Percentiles rank a stretch among this genome's conserved stretches.
Conservation (phyloP, 2,888 invertebrate genomes). For the Leucophora obtusa region DNA sequence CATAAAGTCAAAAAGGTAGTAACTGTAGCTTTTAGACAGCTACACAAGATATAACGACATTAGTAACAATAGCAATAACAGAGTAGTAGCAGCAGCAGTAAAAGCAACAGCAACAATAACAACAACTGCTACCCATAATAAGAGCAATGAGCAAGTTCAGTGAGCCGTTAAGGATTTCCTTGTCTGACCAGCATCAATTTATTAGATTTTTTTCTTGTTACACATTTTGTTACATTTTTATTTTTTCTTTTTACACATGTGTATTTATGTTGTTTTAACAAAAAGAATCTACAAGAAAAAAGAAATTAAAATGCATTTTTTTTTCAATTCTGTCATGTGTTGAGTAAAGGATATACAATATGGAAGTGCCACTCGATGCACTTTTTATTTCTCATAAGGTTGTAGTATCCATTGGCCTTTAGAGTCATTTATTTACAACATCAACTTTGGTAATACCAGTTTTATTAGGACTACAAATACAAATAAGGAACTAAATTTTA, state of each 20-base stretch:
- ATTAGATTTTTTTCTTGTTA: constrained; percentile 49
- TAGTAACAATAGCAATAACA: constrained; percentile 20
- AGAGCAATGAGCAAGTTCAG: constrained; percentile 60
- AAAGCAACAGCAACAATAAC: constrained; percentile 19
- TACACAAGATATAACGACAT: constrained; percentile 28
- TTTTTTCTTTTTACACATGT: constrained; percentile 8
- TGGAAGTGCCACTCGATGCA: constrained; percentile 25
- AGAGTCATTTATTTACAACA: constrained; percentile 34
- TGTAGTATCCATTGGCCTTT: constrained; percentile 39
- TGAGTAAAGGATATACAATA: constrained; percentile 18
- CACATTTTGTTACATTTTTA: constrained; percentile 35
- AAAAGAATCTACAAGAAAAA: constrained; percentile 15
- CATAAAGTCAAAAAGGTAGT: constrained; percentile 3
- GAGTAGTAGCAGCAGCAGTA: constrained; percentile 21
- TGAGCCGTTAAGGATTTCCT: constrained; percentile 65
- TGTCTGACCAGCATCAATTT: constrained; percentile 65
- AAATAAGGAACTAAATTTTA: constrained; percentile 28
- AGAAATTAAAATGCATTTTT: constrained; percentile 32
- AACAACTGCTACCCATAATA: constrained; percentile 40
- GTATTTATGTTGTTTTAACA: constrained; percentile 6
- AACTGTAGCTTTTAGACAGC: background rate
- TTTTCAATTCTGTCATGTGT: background rate
- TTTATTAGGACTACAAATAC: constrained; percentile 25
- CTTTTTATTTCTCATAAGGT: background rate
- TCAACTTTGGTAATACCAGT: constrained; percentile 19